Conservation (phyloP, 2,113 vertebrate genomes). For the Dasyornis broadbenti region DNA sequence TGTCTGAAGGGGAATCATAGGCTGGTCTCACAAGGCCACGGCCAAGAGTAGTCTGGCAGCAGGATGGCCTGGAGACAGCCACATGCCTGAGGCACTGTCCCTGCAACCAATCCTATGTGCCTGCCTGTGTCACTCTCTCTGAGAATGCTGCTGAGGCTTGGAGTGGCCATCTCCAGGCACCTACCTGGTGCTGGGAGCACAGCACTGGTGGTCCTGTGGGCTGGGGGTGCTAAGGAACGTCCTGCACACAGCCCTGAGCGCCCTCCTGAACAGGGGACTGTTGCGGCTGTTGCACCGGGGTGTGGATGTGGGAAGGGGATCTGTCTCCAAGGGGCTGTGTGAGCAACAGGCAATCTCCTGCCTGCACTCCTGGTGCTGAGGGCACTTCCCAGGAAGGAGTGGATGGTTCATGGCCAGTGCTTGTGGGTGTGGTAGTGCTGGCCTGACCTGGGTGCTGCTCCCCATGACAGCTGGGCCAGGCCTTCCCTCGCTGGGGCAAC, state of each 20-base stretch:
- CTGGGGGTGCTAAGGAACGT: fast-evolving
- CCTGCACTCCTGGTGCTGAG: background rate
- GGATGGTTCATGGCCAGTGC: background rate
- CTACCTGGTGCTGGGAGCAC: fast-evolving
- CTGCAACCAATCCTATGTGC: background rate
- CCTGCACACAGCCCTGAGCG: background rate
- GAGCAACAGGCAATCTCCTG: background rate
- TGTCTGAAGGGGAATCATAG: background rate
- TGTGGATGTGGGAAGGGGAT: background rate
- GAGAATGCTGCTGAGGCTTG: fast-evolving
- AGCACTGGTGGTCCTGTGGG: background rate
- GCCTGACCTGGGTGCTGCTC: background rate
- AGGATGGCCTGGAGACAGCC: background rate
- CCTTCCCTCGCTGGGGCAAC: fast-evolving
- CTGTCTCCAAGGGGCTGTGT: background rate
- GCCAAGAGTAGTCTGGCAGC: background rate
- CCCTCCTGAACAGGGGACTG: background rate
- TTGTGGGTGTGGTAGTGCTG: background rate
- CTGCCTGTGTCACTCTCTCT: background rate
- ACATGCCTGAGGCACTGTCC: background rate
- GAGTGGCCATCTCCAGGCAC: too few relatives aligned
- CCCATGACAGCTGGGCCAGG: fast-evolving
- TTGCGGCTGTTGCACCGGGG: fast-evolving
- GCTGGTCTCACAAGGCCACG: fast-evolving
- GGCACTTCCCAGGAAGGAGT: background rate